Percentiles rank a stretch among this genome's conserved stretches.
Evolutionary conservation across 1,140 invertebrate species (phyloP).

Genomic region (Holotrichia oblita): DNA sequence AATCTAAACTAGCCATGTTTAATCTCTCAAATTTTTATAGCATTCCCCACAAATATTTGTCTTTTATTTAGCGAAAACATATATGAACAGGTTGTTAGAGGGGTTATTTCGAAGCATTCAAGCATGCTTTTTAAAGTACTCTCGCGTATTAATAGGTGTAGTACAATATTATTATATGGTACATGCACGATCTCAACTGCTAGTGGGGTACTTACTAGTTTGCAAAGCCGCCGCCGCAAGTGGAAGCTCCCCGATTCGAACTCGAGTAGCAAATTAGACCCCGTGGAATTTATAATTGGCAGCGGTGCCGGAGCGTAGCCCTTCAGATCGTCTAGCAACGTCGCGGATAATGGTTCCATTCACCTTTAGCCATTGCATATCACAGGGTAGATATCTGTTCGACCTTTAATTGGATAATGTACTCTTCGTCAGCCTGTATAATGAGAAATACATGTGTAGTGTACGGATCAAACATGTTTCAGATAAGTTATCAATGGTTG

Average conservation of each 20-base stretch:
- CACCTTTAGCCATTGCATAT: constrained; percentile 77
- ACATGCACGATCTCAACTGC: not conserved
- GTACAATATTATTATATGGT: not conserved
- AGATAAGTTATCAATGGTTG: no score
- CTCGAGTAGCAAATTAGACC: constrained; percentile 75
- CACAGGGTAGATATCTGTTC: constrained; percentile 78
- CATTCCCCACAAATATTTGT: no score
- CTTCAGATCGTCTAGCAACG: constrained; percentile 73
- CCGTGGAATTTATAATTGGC: constrained; percentile 68
- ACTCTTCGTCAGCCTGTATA: constrained; percentile 71
- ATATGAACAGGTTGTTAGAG: not conserved
- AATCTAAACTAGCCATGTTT: no score
- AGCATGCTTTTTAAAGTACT: not conserved
- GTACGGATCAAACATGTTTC: no score
- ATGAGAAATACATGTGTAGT: constrained; percentile 13
- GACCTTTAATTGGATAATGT: constrained; percentile 72
- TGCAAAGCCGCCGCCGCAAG: constrained; percentile 74
- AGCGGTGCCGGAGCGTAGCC: constrained; percentile 64
- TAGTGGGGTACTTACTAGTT: constrained; percentile 62
- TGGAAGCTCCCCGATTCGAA: constrained; percentile 69
- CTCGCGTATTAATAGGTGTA: not conserved
- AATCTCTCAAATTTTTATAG: no score
- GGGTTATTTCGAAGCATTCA: not conserved
- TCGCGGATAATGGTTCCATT: constrained; percentile 78
- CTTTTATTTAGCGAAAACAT: no score